Evolutionary conservation across 2,888 invertebrate genomes (phyloP).

Genomic region (Troides oblongomaculatus): DNA sequence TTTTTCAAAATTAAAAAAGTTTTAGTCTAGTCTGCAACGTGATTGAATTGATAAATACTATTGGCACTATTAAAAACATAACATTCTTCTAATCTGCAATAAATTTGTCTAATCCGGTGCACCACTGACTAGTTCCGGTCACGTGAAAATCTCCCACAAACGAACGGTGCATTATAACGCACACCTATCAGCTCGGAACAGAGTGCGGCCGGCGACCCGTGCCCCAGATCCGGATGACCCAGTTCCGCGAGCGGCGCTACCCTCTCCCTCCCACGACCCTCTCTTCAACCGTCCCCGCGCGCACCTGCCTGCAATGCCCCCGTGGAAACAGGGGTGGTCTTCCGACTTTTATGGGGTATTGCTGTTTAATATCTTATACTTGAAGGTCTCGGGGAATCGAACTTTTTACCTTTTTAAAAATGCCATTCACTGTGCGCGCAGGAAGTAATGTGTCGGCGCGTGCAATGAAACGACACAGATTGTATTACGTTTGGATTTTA

Average conservation of each 20-base stretch:
- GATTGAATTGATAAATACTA: no score
- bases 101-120: no score
- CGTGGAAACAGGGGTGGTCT: constrained; percentile 8
- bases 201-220: constrained; percentile 20
- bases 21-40: no score
- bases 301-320: constrained; percentile 17
- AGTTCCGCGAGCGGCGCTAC: constrained; percentile 10
- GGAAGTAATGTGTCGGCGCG: no score
- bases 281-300: constrained; percentile 4
- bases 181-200: constrained; percentile 12
- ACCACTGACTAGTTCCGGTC: background rate
- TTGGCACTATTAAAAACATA: background rate
- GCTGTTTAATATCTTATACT: constrained; percentile 21
- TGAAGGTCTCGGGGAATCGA: constrained; percentile 10
- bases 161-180: constrained; percentile 26
- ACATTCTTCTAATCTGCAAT: no score
- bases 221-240: constrained; percentile 27
- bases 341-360: constrained; percentile 22
- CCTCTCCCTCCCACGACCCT: background rate
- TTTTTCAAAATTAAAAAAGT: no score
- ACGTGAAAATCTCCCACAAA: constrained; percentile 18
- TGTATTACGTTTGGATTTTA: no score
- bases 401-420: background rate
- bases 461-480: no score
- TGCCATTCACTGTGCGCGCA: no score